These are phyloP conservation scores for Meloidogyne hapla DNA, from an alignment of 1,140 invertebrate species.

Conservation along the genomic window DNA sequence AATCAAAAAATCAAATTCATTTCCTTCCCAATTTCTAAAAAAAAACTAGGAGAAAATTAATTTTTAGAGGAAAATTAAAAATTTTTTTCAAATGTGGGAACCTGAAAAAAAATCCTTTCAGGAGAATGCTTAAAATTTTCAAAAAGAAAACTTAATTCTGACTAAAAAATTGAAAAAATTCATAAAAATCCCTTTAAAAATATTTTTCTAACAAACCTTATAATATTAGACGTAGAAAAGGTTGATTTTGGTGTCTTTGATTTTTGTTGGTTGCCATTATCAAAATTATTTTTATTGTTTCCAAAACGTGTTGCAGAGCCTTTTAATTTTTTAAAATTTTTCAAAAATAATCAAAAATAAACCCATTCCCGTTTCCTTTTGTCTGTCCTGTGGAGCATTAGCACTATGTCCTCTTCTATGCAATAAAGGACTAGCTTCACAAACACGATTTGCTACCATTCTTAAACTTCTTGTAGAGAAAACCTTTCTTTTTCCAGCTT, in stretches of 20 bases:
- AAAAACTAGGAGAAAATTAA: no score
- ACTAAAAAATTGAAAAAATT: no score
- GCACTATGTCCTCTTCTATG: constrained; percentile 10
- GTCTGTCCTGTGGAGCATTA: constrained; percentile 1
- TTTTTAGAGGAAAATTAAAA: no score
- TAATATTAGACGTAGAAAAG: background rate
- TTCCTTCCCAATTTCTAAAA: no score
- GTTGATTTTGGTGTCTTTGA: background rate
- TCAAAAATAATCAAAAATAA: background rate
- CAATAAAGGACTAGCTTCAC: constrained; percentile 31
- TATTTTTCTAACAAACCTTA: background rate
- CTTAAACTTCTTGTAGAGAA: constrained; percentile 35
- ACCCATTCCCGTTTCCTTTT: background rate
- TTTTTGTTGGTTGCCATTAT: background rate
- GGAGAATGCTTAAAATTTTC: no score
- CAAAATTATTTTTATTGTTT: background rate
- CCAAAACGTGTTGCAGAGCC: background rate
- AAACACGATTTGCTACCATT: constrained; percentile 25
- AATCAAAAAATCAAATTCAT: no score
- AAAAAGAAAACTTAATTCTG: no score
- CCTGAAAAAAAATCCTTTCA: no score
- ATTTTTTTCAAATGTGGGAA: no score
- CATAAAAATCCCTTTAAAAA: background rate
- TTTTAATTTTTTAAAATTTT: background rate
- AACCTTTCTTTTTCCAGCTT: background rate